These are phyloP conservation scores for Morpho achilles DNA, from an alignment of 2,888 invertebrate genomes.

Conservation along the genomic window DNA sequence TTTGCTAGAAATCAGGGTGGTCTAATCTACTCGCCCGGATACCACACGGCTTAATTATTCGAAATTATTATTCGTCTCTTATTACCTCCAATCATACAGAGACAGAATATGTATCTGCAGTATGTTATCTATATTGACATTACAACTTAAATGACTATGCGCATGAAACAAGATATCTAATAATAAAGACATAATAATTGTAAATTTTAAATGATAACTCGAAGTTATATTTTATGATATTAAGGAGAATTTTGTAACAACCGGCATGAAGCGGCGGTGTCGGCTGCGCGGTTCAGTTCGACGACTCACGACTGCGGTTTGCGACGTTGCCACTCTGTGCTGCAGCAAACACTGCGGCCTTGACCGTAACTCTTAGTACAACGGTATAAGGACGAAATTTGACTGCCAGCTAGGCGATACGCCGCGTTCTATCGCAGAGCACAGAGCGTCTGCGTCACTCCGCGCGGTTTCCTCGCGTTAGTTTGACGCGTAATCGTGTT, in stretches of 20 bases:
- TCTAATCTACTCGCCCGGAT: no score
- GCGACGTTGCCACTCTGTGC: slow-evolving; percentile 29
- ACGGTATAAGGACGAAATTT: slow-evolving; percentile 27
- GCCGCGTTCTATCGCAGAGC: slow-evolving; percentile 44
- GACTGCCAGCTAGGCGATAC: slow-evolving; percentile 22
- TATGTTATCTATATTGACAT: no score
- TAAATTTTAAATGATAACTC: no score
- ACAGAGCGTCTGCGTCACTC: slow-evolving; percentile 50
- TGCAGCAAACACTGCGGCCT: slow-evolving; percentile 7
- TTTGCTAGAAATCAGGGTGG: no score
- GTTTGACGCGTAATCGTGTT: slow-evolving; percentile 17
- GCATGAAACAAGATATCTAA: neutral
- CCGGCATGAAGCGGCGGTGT: neutral
- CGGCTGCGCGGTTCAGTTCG: slow-evolving; percentile 7
- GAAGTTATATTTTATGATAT: neutral
- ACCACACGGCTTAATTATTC: no score
- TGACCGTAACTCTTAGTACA: slow-evolving; percentile 20
- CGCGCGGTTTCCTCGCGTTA: slow-evolving; percentile 27
- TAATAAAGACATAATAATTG: no score
- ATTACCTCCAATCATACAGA: no score
- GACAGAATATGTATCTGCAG: no score
- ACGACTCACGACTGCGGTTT: slow-evolving; percentile 20
- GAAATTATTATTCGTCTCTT: no score
- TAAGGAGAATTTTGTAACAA: neutral
- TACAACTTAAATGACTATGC: no score